Conservation (phyloP, 1,140 invertebrate genomes). For the Platyscapa corneri region DNA sequence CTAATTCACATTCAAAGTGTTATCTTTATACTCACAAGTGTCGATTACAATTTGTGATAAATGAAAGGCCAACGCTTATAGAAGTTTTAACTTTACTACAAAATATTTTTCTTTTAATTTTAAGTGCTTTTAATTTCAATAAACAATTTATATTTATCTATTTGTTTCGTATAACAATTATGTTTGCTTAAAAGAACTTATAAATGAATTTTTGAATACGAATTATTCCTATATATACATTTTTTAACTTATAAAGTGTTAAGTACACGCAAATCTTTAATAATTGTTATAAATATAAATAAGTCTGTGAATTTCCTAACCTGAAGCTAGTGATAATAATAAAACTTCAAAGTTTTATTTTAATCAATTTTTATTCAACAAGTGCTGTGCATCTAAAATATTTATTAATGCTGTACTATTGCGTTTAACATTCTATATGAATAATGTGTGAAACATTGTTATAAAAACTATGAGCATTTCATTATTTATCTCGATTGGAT, state of each 20-base stretch:
- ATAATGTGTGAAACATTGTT: neutral
- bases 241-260: neutral
- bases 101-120: too few relatives aligned
- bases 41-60: neutral
- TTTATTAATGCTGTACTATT: neutral
- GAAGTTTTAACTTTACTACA: neutral
- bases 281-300: neutral
- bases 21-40: neutral
- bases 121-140: too few relatives aligned
- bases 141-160: too few relatives aligned
- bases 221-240: neutral
- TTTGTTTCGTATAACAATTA: neutral
- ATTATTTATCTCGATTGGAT: neutral
- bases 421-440: neutral
- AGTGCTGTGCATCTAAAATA: slow-evolving; percentile 34
- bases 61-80: neutral
- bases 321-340: slow-evolving; percentile 27
- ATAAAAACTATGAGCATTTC: neutral
- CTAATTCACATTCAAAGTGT: neutral
- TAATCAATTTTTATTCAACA: slow-evolving; percentile 8
- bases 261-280: neutral
- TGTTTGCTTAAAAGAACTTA: neutral
- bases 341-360: neutral
- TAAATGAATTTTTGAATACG: neutral
- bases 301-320: neutral